phyloP scores from a whole-genome alignment of 2,888 invertebrate genomes.

The Ennomos quercinarius region DNA sequence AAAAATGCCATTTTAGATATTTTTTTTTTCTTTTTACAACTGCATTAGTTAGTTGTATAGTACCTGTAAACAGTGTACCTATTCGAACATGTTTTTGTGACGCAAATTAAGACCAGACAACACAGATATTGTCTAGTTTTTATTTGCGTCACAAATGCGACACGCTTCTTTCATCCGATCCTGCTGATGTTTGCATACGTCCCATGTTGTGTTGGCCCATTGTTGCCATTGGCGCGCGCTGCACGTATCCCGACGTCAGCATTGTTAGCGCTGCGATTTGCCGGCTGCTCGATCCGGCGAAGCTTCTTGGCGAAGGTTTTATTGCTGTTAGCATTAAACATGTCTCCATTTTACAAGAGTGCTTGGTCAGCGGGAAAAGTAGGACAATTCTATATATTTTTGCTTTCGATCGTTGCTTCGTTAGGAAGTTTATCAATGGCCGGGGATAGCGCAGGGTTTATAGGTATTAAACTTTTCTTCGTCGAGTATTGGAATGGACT shows the following conservation, averaged over 20 bases:
- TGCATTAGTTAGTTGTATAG: too few species aligned
- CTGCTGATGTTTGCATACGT: conserved; percentile 25
- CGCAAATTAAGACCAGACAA: conserved; percentile 21
- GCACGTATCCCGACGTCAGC: conserved; percentile 20
- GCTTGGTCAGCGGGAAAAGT: conserved; percentile 17
- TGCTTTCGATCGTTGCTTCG: conserved; percentile 11
- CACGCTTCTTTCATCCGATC: too few species aligned
- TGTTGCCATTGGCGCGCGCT: conserved; percentile 11
- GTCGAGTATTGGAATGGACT: conserved; percentile 5
- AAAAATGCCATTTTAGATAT: too few species aligned
- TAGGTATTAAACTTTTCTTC: conserved; percentile 8
- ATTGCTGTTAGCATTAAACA: conserved; percentile 16
- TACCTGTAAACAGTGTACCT: neutral
- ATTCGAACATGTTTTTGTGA: too few species aligned
- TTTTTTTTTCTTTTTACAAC: too few species aligned
- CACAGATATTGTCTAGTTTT: conserved; percentile 6
- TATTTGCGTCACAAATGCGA: too few species aligned
- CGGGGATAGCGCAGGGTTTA: conserved; percentile 8
- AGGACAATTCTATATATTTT: conserved; percentile 7
- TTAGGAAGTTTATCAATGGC: conserved; percentile 5
- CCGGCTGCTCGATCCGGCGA: conserved; percentile 3
- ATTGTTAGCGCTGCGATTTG: conserved; percentile 20
- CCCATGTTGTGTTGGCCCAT: conserved; percentile 5
- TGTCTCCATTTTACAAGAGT: neutral
- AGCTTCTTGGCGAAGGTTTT: conserved; percentile 9